phyloP scores from a whole-genome alignment of 2,113 vertebrate species.

The Ceuthmochares aereus region DNA sequence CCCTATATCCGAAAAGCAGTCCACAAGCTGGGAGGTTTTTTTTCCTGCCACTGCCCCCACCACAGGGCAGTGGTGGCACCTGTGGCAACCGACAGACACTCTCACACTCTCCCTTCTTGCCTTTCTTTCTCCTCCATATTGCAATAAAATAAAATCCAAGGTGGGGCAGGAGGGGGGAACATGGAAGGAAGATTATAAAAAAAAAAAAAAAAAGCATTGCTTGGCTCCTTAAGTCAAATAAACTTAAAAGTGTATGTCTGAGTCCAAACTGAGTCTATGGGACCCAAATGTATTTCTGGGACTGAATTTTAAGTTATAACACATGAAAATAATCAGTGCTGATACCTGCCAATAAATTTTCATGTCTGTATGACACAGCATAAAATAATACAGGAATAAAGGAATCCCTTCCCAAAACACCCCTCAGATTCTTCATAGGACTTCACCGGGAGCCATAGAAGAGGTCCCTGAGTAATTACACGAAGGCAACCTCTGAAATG shows the following conservation, averaged over 20 bases:
- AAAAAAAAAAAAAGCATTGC: background rate
- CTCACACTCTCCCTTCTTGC: background rate
- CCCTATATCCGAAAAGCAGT: background rate
- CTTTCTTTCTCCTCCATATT: background rate
- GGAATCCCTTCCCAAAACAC: background rate
- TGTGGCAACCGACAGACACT: background rate
- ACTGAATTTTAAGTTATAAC: background rate
- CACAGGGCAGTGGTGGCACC: background rate
- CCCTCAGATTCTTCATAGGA: background rate
- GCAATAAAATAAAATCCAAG: background rate
- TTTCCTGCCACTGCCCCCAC: background rate
- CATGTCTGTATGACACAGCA: background rate
- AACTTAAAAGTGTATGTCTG: background rate
- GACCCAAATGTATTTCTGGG: background rate
- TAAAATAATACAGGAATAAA: background rate
- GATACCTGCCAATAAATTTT: background rate
- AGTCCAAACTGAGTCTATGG: background rate
- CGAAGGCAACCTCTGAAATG: background rate
- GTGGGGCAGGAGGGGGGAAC: no score
- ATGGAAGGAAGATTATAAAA: fast-evolving
- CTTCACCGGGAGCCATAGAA: background rate
- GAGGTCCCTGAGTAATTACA: background rate
- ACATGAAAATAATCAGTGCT: background rate
- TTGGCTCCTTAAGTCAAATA: background rate
- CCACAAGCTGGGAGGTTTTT: background rate